Base-by-base conservation (phyloP, 2,113 vertebrate species). In the Rhynchomys soricoides region DNA sequence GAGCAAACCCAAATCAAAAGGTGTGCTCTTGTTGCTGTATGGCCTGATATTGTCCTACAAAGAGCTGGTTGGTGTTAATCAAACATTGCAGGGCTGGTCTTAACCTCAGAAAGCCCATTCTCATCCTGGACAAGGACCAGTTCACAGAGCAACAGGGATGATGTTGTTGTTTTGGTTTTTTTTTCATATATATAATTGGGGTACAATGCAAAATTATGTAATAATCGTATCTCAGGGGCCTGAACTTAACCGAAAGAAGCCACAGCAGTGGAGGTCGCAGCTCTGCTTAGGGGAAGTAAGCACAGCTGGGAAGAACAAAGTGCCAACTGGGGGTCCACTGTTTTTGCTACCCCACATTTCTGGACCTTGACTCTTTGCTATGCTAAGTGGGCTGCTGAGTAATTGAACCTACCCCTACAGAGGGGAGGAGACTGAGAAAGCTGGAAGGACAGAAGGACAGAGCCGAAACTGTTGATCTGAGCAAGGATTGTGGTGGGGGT, bases 11-110 rank as follows among this genome's bases (percentile, higher is more conserved):
- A 50, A 93, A 93, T 66, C 93, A 88, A 95, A 98, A 97, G 85
- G 77, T 7, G 52, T 89, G 3, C 96, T 97, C 97, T 97, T 95
- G 94, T 97, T 97, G 97, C 97, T 97, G 97, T 97, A 97, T 50
- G 66, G 95, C n/a, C 89, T 73, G 94, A 96, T 97, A 93, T 79
- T 85, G 73, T 94, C 82, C 15, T 97, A 95, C 92, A 96, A 96
- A 96, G 94, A 96, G 74, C 97, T 95, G 90, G 81, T 95, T 96
- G 96, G 96, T 0, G 93, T 95, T 98, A 94, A 98, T 97, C 96
- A 97, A 97, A 98, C 97, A 90, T 78, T 93, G 93, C n/a, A 43
- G 87, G 55, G 78, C 87, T 1, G 83, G n/a, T 95, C 94, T 97
- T 95, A 94, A 94, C 96, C 93, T 95, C 90, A 87, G 93, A 86